Base-by-base conservation (phyloP, 2,113 vertebrate genomes). In the Brachirus orientalis region DNA sequence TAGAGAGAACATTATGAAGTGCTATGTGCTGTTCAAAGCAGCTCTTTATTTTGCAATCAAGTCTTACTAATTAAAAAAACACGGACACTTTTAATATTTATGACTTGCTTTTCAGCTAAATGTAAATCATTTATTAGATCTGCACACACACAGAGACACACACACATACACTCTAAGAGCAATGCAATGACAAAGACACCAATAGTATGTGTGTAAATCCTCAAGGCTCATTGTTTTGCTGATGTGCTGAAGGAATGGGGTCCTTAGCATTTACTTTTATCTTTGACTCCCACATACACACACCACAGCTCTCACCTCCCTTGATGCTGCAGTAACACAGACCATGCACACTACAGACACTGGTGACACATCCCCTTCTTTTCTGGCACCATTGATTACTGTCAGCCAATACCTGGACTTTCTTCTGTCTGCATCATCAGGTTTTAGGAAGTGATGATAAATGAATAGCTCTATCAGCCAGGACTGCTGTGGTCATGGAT, bases 381-480 rank as follows among this genome's bases (percentile, higher is more conserved):
- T 84, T 63, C 35, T 55, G 55, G 79, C 61, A 44, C 28, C 47
- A 80, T 78, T 41, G 85, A 89, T 87, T 86, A 63, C 59, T 40
- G 52, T 71, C 73, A 72, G 68, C 85, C 76, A 80, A 72, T 86
- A 76, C 62, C 70, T 82, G 68, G 18, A 71, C 78, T 76, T 75
- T 20, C 60, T 80, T 62, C 73, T 75, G 71, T 84, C 58, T 76
- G 73, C 71, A 79, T 84, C 76, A 77, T 89, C 77, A 63, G 72
- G 59, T 79, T 86, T 75, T 75, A 84, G 73, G 73, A 86, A 72
- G 74, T 72, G 56, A 80, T 86, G 81, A 84, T 67, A 72, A 75
- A 77, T 67, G 68, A 82, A 62, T 2, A 35, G 59, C 33, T 0
- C 59, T 4, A 52, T 66, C 22, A 63, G 63, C 18, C 60, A 63